These are phyloP conservation scores for Albula glossodonta DNA, from an alignment of 2,113 vertebrate species.

Conservation along the genomic window DNA sequence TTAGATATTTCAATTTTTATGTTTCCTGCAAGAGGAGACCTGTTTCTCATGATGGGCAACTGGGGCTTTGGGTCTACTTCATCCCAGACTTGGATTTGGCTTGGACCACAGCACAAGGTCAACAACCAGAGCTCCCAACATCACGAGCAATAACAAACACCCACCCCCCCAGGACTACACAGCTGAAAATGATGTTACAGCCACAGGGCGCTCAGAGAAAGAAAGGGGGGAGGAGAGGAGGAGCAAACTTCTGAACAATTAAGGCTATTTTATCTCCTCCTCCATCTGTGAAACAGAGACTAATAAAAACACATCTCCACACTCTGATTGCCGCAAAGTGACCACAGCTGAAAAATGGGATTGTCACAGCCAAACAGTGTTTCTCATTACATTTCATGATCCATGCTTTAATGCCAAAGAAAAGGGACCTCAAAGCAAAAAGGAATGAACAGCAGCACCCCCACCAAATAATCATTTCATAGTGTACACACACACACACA, in stretches of 20 bases:
- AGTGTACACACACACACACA: no score
- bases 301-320: no score
- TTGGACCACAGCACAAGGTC: conserved; percentile 30
- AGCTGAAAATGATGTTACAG: conserved; percentile 29
- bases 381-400: no score
- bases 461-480: no score
- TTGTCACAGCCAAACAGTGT: no score
- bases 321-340: no score
- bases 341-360: no score
- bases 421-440: no score
- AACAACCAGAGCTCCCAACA: conserved; percentile 37
- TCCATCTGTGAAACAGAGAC: no score
- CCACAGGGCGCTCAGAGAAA: neutral
- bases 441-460: no score
- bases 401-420: no score
- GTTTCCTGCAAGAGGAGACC: conserved; percentile 35
- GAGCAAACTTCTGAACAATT: neutral
- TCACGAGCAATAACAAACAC: conserved; percentile 43
- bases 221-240: conserved; percentile 4
- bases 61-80: neutral
- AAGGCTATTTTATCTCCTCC: neutral
- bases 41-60: conserved; percentile 33
- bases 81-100: conserved; percentile 26
- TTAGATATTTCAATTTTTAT: conserved; percentile 40
- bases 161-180: conserved; percentile 24